These are phyloP conservation scores for Odontothrips loti DNA, from an alignment of 2,888 invertebrate genomes.

Conservation along the genomic window DNA sequence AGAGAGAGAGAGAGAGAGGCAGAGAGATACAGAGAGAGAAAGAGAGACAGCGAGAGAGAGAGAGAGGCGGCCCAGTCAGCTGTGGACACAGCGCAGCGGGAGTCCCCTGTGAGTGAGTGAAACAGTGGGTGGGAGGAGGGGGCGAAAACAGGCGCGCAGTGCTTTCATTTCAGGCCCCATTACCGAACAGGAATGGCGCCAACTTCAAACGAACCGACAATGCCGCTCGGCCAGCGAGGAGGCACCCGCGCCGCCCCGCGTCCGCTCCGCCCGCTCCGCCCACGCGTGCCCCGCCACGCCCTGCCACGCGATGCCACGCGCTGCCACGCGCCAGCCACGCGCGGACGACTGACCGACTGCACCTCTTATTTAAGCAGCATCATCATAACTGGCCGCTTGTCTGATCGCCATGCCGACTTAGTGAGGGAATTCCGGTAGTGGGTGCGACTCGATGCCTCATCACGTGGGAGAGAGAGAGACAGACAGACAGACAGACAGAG, in stretches of 20 bases:
- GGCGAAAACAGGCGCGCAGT: background rate
- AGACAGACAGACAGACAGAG: no score
- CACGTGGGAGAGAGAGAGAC: no score
- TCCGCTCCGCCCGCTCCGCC: background rate
- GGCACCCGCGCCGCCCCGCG: background rate
- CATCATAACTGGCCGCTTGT: no score
- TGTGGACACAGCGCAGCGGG: background rate
- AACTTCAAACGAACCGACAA: slow-evolving; percentile 24
- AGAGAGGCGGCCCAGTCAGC: background rate
- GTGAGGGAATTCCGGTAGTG: no score
- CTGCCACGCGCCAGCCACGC: background rate
- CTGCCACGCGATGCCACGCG: background rate
- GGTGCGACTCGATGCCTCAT: no score
- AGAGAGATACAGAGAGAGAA: no score
- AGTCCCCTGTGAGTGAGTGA: background rate
- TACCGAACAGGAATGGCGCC: slow-evolving; percentile 19
- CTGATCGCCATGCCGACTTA: no score
- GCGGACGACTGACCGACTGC: no score
- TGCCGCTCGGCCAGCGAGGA: background rate
- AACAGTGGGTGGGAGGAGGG: slow-evolving; percentile 5
- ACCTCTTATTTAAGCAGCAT: no score
- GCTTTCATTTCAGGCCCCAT: slow-evolving; percentile 26
- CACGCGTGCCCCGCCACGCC: background rate
- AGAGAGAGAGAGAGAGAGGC: no score
- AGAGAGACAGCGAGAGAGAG: no score